Evolutionary conservation across 2,113 vertebrate genomes (phyloP).

Genomic region (Danio rerio): DNA sequence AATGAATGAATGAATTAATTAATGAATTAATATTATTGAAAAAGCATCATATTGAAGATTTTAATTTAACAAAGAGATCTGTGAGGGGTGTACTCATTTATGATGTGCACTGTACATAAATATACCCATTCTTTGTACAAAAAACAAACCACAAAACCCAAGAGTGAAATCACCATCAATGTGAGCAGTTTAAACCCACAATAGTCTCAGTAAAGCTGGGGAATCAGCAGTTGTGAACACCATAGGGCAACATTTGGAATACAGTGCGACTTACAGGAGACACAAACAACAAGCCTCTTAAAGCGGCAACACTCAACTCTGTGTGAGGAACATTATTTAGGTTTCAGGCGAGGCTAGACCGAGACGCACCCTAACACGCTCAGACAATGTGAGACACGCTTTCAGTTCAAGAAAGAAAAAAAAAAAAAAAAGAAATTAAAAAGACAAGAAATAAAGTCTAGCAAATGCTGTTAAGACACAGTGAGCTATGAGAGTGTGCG

Average conservation of each 20-base stretch:
- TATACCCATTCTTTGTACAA: no score
- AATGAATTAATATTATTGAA: no score
- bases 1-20: no score
- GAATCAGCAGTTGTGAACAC: not conserved
- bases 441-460: constrained; percentile 15
- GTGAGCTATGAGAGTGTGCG: constrained; percentile 23
- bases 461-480: constrained; percentile 14
- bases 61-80: no score
- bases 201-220: not conserved
- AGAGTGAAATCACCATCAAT: not conserved
- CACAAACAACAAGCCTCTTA: not conserved
- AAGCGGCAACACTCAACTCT: not conserved
- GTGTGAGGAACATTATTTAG: not conserved
- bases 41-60: no score
- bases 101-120: no score
- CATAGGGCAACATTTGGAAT: not conserved
- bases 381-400: not conserved
- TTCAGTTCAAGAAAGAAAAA: not conserved
- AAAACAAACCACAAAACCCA: no score
- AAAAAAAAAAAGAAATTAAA: not conserved
- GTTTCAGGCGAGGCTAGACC: not conserved
- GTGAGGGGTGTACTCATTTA: no score
- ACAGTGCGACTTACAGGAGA: not conserved
- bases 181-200: not conserved
- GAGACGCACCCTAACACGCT: not conserved